These are phyloP conservation scores for Argopecten irradians DNA, from an alignment of 1,140 invertebrate genomes.

Conservation along the genomic window DNA sequence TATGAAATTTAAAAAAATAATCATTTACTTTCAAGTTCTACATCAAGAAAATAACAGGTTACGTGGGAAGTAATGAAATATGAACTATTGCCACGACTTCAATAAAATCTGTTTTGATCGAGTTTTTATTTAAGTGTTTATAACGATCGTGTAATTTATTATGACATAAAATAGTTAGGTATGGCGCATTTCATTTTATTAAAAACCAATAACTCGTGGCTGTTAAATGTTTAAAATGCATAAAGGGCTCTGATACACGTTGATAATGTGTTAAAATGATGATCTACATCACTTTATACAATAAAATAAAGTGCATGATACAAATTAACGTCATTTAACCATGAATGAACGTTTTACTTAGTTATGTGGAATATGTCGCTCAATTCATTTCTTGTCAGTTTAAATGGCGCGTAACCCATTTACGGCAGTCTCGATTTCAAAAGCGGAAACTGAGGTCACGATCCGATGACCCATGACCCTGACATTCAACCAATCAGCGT, in stretches of 20 bases:
- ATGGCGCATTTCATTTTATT: neutral
- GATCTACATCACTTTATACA: neutral
- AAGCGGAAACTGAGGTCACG: neutral
- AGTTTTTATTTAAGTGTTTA: neutral
- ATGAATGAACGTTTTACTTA: neutral
- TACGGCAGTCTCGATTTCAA: neutral
- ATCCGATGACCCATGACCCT: neutral
- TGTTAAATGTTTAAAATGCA: neutral
- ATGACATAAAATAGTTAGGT: neutral
- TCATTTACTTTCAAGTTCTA: neutral
- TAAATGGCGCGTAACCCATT: neutral
- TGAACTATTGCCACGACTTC: neutral
- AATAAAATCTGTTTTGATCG: neutral
- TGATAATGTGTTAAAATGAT: neutral
- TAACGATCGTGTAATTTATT: neutral
- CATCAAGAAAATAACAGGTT: neutral
- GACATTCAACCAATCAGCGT: slow-evolving; percentile 7
- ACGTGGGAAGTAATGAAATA: neutral
- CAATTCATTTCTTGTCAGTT: slow-evolving; percentile 9
- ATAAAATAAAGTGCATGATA: slow-evolving; percentile 23
- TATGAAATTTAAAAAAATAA: neutral
- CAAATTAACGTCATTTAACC: neutral
- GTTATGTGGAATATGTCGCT: neutral
- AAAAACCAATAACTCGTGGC: neutral
- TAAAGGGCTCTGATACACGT: neutral